A percentile compares a stretch with the other conserved stretches of the same genome.
Conservation (phyloP, 2,888 invertebrate genomes). For the Cantharis lateralis region DNA sequence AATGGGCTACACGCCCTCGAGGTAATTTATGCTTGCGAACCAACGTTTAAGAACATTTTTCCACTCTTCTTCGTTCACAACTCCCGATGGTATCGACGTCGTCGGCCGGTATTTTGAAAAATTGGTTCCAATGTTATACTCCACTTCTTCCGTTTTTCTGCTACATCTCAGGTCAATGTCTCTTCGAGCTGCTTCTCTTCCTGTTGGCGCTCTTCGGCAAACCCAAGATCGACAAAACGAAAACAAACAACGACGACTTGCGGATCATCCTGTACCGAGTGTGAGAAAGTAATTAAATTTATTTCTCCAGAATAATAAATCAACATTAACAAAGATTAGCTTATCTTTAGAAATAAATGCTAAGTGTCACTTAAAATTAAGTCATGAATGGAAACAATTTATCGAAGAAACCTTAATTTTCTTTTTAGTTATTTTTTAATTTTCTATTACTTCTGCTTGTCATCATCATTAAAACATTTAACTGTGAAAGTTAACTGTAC, state of each 20-base stretch:
- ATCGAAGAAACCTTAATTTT: background rate
- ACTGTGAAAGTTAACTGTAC: slow-evolving; percentile 14
- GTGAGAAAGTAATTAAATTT: slow-evolving; percentile 3
- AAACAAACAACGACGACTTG: background rate
- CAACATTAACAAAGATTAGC: background rate
- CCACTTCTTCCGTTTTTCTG: background rate
- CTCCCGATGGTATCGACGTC: background rate
- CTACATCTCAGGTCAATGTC: background rate
- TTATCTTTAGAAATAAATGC: background rate
- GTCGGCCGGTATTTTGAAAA: background rate
- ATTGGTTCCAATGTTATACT: background rate
- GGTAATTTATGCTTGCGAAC: background rate
- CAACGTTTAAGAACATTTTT: background rate
- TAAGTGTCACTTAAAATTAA: background rate
- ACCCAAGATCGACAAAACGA: background rate
- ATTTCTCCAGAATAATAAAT: background rate
- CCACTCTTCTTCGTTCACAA: background rate
- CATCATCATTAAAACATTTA: slow-evolving; percentile 9
- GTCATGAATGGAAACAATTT: background rate
- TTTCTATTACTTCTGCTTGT: background rate
- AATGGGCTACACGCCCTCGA: background rate
- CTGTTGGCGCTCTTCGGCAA: too few relatives aligned
- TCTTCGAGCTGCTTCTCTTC: background rate
- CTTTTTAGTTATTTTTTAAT: background rate
- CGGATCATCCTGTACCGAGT: background rate